A percentile compares a stretch with the other conserved stretches of the same genome.
Conservation (phyloP, 1,140 invertebrate genomes). For the Papilio glaucus region DNA sequence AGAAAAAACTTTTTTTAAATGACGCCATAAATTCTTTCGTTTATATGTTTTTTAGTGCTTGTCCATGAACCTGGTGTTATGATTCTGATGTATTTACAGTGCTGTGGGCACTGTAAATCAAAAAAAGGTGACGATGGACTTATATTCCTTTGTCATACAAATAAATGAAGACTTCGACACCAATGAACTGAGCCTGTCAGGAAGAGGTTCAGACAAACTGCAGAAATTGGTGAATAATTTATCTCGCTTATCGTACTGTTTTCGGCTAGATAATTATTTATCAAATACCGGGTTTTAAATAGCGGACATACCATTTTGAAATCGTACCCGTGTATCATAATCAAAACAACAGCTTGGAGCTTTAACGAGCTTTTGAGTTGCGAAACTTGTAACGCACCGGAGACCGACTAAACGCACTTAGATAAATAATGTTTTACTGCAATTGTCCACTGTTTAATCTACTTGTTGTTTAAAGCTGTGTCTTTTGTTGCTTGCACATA, state of each 20-base stretch:
- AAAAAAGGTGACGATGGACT: no score
- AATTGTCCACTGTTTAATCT: background rate
- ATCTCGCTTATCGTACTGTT: background rate
- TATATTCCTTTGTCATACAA: no score
- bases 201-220: no score
- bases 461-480: background rate
- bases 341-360: slow-evolving; percentile 2
- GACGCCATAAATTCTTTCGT: no score
- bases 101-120: no score
- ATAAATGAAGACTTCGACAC: no score
- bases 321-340: background rate
- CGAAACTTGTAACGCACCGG: background rate
- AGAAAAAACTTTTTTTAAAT: no score
- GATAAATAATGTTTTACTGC: slow-evolving; percentile 1
- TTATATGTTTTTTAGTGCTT: no score
- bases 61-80: no score
- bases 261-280: background rate
- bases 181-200: no score
- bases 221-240: no score
- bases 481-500: background rate
- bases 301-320: background rate
- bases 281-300: background rate
- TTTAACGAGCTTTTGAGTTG: slow-evolving; percentile 2
- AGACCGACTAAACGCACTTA: background rate
- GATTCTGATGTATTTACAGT: no score